Evolutionary conservation across 1,140 invertebrate species (phyloP).

Genomic region (Drosophila insularis): DNA sequence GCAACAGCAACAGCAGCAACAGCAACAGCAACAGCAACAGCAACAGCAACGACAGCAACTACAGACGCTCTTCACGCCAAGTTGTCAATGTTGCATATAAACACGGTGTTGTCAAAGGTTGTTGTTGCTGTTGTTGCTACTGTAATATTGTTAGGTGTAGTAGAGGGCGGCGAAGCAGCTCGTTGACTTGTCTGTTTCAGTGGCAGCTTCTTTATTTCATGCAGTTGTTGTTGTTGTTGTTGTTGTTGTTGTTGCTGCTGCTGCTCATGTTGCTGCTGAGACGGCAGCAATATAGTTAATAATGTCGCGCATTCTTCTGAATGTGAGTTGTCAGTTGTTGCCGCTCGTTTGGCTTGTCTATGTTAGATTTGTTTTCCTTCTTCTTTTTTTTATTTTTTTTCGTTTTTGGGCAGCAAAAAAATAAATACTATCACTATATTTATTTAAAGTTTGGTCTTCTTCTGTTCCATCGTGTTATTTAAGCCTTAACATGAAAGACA

Average conservation of each 20-base stretch:
- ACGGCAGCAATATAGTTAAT: constrained; percentile 59
- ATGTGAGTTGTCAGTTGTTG: constrained; percentile 21
- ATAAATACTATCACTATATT: too few relatives aligned
- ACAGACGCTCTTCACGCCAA: constrained; percentile 56
- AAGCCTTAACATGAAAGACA: not conserved
- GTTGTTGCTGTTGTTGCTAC: constrained; percentile 37
- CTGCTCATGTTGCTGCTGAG: constrained; percentile 17
- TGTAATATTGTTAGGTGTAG: constrained; percentile 37
- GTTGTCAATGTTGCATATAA: constrained; percentile 78
- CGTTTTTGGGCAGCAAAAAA: not conserved
- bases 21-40: constrained; percentile 8
- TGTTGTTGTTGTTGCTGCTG: not conserved
- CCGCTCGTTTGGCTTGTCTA: constrained; percentile 20
- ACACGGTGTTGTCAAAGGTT: constrained; percentile 65
- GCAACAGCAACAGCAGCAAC: constrained; percentile 23
- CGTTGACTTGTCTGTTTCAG: constrained; percentile 62
- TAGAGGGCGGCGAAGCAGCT: constrained; percentile 26
- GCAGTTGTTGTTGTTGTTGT: not conserved
- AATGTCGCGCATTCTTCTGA: constrained; percentile 57
- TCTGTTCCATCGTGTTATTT: not conserved
- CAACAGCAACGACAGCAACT: too few relatives aligned
- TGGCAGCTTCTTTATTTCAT: constrained; percentile 34
- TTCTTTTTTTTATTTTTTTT: constrained; percentile 2
- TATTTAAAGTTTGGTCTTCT: not conserved
- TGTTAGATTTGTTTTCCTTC: constrained; percentile 20